These are phyloP conservation scores for Drosophila melanica DNA, from an alignment of 1,140 invertebrate species.

Conservation along the genomic window DNA sequence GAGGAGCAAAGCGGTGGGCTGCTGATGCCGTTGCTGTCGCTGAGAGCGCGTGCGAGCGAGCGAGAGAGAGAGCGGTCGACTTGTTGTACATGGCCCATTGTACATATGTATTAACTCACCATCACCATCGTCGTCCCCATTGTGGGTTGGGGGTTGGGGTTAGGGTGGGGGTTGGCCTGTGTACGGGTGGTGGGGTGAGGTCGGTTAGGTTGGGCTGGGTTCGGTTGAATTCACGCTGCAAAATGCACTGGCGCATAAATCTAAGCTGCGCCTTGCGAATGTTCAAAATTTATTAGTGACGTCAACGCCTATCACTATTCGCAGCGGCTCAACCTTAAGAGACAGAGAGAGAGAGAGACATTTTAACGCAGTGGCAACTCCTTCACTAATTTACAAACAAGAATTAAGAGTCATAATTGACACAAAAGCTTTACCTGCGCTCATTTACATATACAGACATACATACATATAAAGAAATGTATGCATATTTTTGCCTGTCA, in stretches of 20 bases:
- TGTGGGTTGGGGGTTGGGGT: slow-evolving; percentile 35
- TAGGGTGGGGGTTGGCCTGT: slow-evolving; percentile 17
- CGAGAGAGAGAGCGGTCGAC: slow-evolving; percentile 53
- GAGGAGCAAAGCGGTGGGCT: slow-evolving; percentile 44
- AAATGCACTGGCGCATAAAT: slow-evolving; percentile 55
- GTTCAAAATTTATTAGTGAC: slow-evolving; percentile 46
- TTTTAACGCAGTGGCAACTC: slow-evolving; percentile 42
- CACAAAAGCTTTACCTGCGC: slow-evolving; percentile 18
- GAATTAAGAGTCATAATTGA: slow-evolving; percentile 43
- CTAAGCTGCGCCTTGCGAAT: slow-evolving; percentile 47
- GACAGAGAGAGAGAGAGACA: slow-evolving; percentile 3
- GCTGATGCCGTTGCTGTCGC: slow-evolving; percentile 39
- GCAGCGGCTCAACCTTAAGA: slow-evolving; percentile 17
- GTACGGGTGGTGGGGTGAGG: slow-evolving; percentile 12
- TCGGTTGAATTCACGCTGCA: slow-evolving; percentile 24
- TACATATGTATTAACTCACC: slow-evolving; percentile 75
- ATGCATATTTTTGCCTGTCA: not conserved
- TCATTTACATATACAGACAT: slow-evolving; percentile 33
- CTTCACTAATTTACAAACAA: slow-evolving; percentile 32
- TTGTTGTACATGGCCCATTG: slow-evolving; percentile 58
- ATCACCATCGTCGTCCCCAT: slow-evolving; percentile 41
- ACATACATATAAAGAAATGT: not conserved
- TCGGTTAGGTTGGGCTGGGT: slow-evolving; percentile 13
- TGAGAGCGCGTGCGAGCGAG: slow-evolving; percentile 43
- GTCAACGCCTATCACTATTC: slow-evolving; percentile 30